Evolutionary conservation across 2,888 invertebrate species (phyloP), one percentile per base, ranked within the genome.

Genomic region (Stenurella melanura): DNA sequence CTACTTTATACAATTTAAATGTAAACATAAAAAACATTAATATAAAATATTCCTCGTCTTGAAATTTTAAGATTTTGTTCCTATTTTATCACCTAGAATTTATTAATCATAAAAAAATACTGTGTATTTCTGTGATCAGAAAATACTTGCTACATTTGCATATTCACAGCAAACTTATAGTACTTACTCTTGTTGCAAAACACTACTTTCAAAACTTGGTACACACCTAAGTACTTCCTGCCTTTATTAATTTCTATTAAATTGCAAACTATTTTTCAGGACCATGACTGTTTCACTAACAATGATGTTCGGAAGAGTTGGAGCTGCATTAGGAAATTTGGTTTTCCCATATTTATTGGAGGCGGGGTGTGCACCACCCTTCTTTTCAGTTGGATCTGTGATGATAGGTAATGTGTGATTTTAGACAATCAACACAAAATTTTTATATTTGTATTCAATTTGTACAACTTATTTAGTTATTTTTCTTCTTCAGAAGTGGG

Each of bases 261-360:
- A 26, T 26, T n/a, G 30, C 18, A 68, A 50, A 54, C 26, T 0
- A 42, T n/a, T 15, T 50, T 50, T 50, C 6, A 95, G 95, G 86
- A 94, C 95, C 1, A 93, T 95, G 92, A 93, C 94, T 0, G 92
- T 95, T 82, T 92, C 95, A 0, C 90, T 93, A 5, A 92, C 93
- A 50, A 91, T 95, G 91, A 94, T 95, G 94, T 90, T 90, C 67
- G 95, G 95, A 1, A 91, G 95, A 56, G 84, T 93, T 15, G 95
- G 95, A 7, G 94, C 95, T 7, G 91, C 95, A 57, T 88, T 92
- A 2, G 95, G 95, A 5, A 95, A 95, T 80, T 88, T 95, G 63
- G 86, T 93, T 3, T 95, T 95, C 85, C 95, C 95, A 0, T 90
- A 93, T 26, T 90, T 95, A 66, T 90, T 95, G 60, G 89, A 91